These are phyloP conservation scores for Spondyliosoma cantharus DNA, from an alignment of 2,797 vertebrate species.

Conservation along the genomic window DNA sequence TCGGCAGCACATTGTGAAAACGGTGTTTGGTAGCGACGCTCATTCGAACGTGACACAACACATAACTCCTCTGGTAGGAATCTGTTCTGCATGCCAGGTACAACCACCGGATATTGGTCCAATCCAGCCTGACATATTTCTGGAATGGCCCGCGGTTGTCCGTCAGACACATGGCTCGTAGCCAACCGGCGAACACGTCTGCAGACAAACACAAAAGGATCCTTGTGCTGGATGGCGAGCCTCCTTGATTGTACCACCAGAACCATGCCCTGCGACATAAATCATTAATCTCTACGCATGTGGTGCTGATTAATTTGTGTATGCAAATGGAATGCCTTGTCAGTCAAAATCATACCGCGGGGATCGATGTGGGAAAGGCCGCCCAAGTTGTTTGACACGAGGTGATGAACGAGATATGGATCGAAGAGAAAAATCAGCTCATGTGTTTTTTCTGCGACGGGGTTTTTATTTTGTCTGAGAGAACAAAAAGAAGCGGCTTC, in stretches of 20 bases:
- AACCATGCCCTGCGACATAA: conserved; percentile 61
- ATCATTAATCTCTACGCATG: conserved; percentile 73
- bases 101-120: conserved; percentile 62
- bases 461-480: conserved; percentile 43
- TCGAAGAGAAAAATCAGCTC: conserved; percentile 32
- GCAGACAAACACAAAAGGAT: conserved; percentile 69
- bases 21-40: conserved; percentile 23
- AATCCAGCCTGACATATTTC: conserved; percentile 72
- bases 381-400: conserved; percentile 68
- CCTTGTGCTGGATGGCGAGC: conserved; percentile 61
- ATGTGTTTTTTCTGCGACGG: background rate
- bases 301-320: conserved; percentile 75
- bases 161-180: conserved; percentile 57
- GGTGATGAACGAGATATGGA: conserved; percentile 66
- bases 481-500: conserved; percentile 41
- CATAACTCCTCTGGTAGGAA: conserved; percentile 58
- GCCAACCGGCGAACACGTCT: conserved; percentile 60
- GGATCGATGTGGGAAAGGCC: conserved; percentile 46
- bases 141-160: conserved; percentile 69
- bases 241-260: conserved; percentile 57
- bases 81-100: conserved; percentile 67
- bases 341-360: conserved; percentile 49
- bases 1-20: background rate
- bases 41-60: conserved; percentile 55
- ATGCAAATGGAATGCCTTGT: conserved; percentile 65